Percentiles rank a stretch among this genome's conserved stretches.
Evolutionary conservation across 2,797 vertebrate genomes (phyloP).

Genomic region (Bradypodion ventrale): DNA sequence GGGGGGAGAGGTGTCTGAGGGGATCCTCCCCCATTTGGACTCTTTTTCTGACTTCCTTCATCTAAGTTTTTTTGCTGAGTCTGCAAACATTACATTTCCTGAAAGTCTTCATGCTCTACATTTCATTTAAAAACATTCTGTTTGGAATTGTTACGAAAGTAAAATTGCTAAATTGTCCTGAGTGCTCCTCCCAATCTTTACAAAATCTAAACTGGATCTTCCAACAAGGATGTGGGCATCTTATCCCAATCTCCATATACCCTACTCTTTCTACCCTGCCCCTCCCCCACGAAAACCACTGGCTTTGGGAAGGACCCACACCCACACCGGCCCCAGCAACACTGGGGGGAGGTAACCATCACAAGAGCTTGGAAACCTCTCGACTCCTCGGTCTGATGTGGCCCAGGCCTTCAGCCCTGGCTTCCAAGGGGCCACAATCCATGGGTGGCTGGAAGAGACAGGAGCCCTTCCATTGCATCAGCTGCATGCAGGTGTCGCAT

Average conservation of each 20-base stretch:
- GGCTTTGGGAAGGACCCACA: neutral
- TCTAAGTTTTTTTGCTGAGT: neutral
- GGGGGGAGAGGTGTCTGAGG: no score
- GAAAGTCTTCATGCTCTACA: neutral
- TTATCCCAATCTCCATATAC: no score
- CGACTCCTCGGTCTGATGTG: no score
- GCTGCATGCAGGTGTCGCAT: neutral
- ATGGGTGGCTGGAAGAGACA: no score
- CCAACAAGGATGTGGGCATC: neutral
- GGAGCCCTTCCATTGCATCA: neutral
- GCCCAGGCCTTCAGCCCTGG: no score
- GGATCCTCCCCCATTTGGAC: no score
- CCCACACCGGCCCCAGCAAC: neutral
- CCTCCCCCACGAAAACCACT: neutral
- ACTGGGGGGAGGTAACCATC: no score
- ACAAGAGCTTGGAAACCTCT: no score
- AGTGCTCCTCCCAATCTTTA: neutral
- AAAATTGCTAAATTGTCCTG: neutral
- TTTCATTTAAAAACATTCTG: no score
- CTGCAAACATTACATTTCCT: neutral
- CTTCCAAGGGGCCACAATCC: no score
- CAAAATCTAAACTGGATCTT: neutral
- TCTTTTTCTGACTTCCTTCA: no score
- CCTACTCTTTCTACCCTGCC: neutral
- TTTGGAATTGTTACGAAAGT: no score